Base-by-base conservation (phyloP, 2,888 invertebrate genomes). In the Clostera curtula region DNA sequence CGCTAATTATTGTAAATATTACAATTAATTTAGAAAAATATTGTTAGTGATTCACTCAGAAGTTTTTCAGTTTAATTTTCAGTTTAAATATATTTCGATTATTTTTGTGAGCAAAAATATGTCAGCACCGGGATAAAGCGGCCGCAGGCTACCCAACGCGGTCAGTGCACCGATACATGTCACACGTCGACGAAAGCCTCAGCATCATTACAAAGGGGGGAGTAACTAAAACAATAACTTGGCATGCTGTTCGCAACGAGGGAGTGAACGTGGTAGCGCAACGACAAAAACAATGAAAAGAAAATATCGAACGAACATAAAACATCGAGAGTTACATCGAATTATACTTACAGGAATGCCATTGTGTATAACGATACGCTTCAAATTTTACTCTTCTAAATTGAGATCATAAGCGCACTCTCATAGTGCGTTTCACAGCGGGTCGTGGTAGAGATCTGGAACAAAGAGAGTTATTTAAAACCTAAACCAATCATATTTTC, bases 121-220 rank as follows among this genome's bases (percentile, higher is more conserved):
- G 73, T 80, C 71, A 70, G 74, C 76, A 74, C 73, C 62, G 64
- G 65, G 73, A 77, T 69, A 66, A 70, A 66, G 63, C 70, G 71
- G 64, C 63, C 66, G 72, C 70, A 55, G 67, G 70, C 72, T 71
- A 66, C 71, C 66, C 70, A 70, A 73, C 77, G 77, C 79, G 79
- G 71, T 73, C 83, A 75, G 75, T 80, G 75, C 72, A 70, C 70
- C 69, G 64, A 65, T 68, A 68, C 56, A 66, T 66, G 71, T 77
- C 74, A 76, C 70, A 79, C 82, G 82, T 73, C 84, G 84, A 85
- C 83, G 84, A 85, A 85, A 85, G 84, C 84, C 84, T 84, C 84
- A 76, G 77, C 84, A 83, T 82, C 75, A 73, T 71, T 63, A 76
- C 63, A 66, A 62, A 60, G 52, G 71, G n/a, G n/a, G 70, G 56